These are phyloP conservation scores for Nyctibius bracteatus DNA, from an alignment of 2,113 vertebrate species.

Conservation along the genomic window DNA sequence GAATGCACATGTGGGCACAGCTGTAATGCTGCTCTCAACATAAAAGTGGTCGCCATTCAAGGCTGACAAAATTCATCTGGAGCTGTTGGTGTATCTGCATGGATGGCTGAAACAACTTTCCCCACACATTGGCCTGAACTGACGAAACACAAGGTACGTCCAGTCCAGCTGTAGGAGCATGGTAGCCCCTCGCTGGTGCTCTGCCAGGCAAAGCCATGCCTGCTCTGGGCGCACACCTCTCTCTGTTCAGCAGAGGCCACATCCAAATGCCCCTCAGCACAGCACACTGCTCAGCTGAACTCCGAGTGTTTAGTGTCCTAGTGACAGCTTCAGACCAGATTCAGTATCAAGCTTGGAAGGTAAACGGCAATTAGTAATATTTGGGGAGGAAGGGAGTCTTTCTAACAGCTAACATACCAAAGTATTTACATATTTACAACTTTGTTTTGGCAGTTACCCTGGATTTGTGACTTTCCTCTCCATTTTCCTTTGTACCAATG, in stretches of 20 bases:
- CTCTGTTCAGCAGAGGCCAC: accelerated
- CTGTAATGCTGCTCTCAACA: accelerated
- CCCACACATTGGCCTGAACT: accelerated
- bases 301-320: not conserved
- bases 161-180: accelerated
- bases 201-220: not conserved
- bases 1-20: accelerated
- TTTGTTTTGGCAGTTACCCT: not conserved
- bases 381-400: not conserved
- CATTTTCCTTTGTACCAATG: not conserved
- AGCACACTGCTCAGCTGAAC: accelerated
- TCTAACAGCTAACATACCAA: not conserved
- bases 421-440: not conserved
- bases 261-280: not conserved
- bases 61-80: accelerated
- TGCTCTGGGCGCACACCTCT: not conserved
- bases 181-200: too few species aligned
- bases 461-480: not conserved
- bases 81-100: not conserved
- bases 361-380: not conserved
- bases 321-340: not conserved
- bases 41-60: accelerated
- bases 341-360: not conserved
- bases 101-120: not conserved
- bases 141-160: not conserved